Evolutionary conservation across 2,888 invertebrate genomes (phyloP).

Genomic region (Zele albiditarsus): DNA sequence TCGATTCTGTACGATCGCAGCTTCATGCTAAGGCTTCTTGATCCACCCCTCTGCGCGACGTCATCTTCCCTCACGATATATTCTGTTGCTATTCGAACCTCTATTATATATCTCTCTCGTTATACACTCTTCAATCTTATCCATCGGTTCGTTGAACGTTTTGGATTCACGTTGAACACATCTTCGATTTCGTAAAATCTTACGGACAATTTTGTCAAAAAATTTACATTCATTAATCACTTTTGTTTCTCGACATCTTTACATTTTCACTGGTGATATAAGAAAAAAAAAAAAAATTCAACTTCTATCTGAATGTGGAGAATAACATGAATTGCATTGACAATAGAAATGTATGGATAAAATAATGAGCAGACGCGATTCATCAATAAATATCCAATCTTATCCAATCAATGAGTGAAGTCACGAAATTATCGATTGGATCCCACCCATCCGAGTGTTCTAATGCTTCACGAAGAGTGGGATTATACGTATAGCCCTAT

Average conservation of each 20-base stretch:
- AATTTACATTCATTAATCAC: too few species aligned
- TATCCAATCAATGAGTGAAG: neutral
- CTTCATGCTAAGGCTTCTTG: conserved; percentile 67
- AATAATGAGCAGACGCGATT: neutral
- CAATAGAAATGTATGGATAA: too few species aligned
- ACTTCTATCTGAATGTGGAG: too few species aligned
- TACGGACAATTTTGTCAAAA: too few species aligned
- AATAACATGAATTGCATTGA: too few species aligned
- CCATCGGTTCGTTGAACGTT: conserved; percentile 48
- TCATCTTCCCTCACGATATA: conserved; percentile 34
- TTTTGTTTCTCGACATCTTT: too few species aligned
- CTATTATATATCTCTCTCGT: conserved; percentile 41
- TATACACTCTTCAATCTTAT: conserved; percentile 23
- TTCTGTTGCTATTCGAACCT: conserved; percentile 15
- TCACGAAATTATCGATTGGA: conserved; percentile 52
- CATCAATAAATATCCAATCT: conserved; percentile 1
- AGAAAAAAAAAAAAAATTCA: too few species aligned
- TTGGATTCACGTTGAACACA: conserved; percentile 56
- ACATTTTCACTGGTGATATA: too few species aligned
- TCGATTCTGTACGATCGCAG: conserved; percentile 48
- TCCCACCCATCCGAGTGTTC: conserved; percentile 32
- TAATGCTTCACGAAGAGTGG: neutral
- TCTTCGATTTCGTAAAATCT: conserved; percentile 55
- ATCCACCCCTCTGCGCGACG: conserved; percentile 64
- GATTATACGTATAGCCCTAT: neutral